Evolutionary conservation across 2,888 invertebrate species (phyloP).

Genomic region (Caenorhabditis plicata): DNA sequence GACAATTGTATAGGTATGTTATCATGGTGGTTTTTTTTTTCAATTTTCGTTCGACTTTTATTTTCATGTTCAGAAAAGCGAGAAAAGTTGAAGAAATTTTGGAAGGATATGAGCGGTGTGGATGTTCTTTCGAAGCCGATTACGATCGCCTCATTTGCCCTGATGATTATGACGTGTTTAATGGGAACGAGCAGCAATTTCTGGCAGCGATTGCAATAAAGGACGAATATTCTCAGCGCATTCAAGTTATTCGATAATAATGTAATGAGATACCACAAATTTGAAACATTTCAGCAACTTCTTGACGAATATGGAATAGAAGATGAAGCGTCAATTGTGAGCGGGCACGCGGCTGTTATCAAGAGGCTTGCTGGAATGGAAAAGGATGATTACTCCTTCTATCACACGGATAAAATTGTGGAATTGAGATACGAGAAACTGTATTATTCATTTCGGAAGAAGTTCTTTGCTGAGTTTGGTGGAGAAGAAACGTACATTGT

Average conservation of each 20-base stretch:
- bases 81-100: slow-evolving; percentile 48
- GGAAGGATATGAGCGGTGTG: slow-evolving; percentile 30
- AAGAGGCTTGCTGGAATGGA: slow-evolving; percentile 53
- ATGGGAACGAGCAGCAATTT: slow-evolving; percentile 13
- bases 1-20: slow-evolving; percentile 57
- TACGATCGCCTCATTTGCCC: slow-evolving; percentile 34
- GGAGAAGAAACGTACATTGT: slow-evolving; percentile 34
- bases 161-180: slow-evolving; percentile 33
- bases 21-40: too few species aligned
- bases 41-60: not conserved
- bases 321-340: slow-evolving; percentile 54
- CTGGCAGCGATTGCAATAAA: slow-evolving; percentile 9
- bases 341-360: slow-evolving; percentile 37
- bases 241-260: slow-evolving; percentile 35
- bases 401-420: slow-evolving; percentile 60
- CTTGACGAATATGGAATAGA: slow-evolving; percentile 58
- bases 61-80: slow-evolving; percentile 29
- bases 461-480: slow-evolving; percentile 55
- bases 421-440: slow-evolving; percentile 53
- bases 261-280: too few species aligned
- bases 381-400: slow-evolving; percentile 57
- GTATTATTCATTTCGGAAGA: slow-evolving; percentile 35
- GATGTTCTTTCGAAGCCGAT: slow-evolving; percentile 31
- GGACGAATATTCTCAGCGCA: slow-evolving; percentile 44
- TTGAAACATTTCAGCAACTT: slow-evolving; percentile 37